Base-by-base conservation (phyloP, 2,888 invertebrate genomes). In the Rotaria socialis region DNA sequence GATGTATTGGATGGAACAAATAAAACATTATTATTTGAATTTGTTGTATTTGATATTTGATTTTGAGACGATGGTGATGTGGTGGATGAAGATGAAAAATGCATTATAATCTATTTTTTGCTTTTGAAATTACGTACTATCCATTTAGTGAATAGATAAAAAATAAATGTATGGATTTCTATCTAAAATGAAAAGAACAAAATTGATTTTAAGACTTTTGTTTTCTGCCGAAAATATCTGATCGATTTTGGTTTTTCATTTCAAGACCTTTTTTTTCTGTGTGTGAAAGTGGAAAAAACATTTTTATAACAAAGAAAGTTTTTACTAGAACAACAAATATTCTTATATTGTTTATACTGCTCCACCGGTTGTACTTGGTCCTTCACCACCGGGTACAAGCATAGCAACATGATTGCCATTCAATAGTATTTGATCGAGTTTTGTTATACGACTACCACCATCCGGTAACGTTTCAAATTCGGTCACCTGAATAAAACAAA, bases 321-420 rank as follows among this genome's bases (percentile, higher is more conserved):
- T 67, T 41, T 67, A 35, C 35, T 67, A 35, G n/a, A 67, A 67
- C 35, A 35, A 67, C 67, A 60, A 60, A n/a, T 7, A 55, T 60
- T 60, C 27, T n/a, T 67, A 35, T 35, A 24, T 56, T 56, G 56
- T 56, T 24, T 41, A 67, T 67, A 67, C 67, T 35, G 67, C 67
- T 35, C 67, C 67, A 41, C 35, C 35, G 27, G 67, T 27, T n/a
- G 47, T 80, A 14, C 10, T 80, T 43, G 90, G 90, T 19, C 90
- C 90, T 87, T 90, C 90, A 50, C 90, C 90, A 86, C 90, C 90
- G 27, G 90, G 90, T 10, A 90, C 90, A 90, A 95, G 95, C 99
- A 99, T 99, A 41, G 98, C 97, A 87, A 99, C 98, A 90, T 99
- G 97, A 91, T 98, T 99, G 89, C 99, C 99, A 92, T 99, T 99